Conservation (phyloP, 2,113 vertebrate species). For the Centropristis striata region DNA sequence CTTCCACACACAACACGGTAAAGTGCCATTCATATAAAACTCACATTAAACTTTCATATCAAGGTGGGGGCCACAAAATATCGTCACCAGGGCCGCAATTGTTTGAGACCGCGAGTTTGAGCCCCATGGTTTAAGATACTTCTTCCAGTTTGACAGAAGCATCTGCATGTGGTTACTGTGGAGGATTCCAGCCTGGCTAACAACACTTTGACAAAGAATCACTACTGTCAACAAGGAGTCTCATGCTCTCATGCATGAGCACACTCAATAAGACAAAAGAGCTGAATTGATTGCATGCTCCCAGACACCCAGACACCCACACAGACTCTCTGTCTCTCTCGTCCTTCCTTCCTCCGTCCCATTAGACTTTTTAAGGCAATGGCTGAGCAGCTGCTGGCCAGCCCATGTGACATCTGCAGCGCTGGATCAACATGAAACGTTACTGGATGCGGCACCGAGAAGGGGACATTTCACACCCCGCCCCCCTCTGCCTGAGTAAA, state of each 20-base stretch:
- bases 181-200: constrained; percentile 19
- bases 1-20: no score
- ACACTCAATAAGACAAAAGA: constrained; percentile 36
- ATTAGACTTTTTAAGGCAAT: constrained; percentile 65
- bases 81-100: no score
- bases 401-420: constrained; percentile 71
- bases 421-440: constrained; percentile 64
- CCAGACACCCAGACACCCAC: constrained; percentile 48
- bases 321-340: constrained; percentile 47
- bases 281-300: constrained; percentile 40
- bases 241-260: constrained; percentile 19
- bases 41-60: no score
- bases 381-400: constrained; percentile 65
- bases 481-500: constrained; percentile 38
- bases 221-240: constrained; percentile 14
- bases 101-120: no score
- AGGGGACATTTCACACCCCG: constrained; percentile 45
- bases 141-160: constrained; percentile 13
- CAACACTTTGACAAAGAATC: neutral
- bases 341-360: constrained; percentile 50
- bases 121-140: constrained; percentile 9
- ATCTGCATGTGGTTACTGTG: constrained; percentile 16
- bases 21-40: no score
- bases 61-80: no score
- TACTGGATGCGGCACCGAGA: constrained; percentile 31